phyloP scores from a whole-genome alignment of 2,797 vertebrate species.

The Crenuchus spilurus region DNA sequence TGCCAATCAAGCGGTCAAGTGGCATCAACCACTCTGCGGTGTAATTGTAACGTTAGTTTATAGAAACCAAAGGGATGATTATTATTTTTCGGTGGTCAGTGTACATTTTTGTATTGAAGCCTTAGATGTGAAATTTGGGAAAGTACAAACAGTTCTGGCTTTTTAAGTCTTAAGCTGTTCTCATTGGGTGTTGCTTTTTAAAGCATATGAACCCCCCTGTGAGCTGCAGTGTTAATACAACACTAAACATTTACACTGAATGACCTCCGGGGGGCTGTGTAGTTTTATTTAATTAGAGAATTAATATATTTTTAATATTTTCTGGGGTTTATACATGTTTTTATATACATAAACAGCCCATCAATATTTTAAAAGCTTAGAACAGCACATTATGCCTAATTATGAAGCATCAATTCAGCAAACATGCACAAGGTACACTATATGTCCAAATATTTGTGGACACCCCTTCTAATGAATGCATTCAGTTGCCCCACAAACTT shows the following conservation, averaged over 20 bases:
- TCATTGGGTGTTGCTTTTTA: slow-evolving; percentile 10
- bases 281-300: slow-evolving; percentile 72
- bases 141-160: slow-evolving; percentile 14
- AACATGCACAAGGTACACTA: too few species aligned
- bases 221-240: neutral
- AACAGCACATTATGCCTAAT: neutral
- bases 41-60: slow-evolving; percentile 65
- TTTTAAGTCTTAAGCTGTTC: slow-evolving; percentile 51
- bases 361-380: slow-evolving; percentile 5
- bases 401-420: neutral
- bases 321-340: slow-evolving; percentile 45
- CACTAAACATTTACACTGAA: slow-evolving; percentile 52
- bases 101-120: slow-evolving; percentile 54
- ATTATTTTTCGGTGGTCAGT: slow-evolving; percentile 50
- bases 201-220: slow-evolving; percentile 28
- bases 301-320: slow-evolving; percentile 77
- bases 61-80: slow-evolving; percentile 72
- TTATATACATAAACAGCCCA: slow-evolving; percentile 40
- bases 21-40: slow-evolving; percentile 44
- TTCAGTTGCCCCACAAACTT: too few species aligned
- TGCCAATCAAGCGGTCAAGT: slow-evolving; percentile 55
- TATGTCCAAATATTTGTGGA: too few species aligned
- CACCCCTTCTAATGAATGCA: too few species aligned
- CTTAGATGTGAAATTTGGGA: slow-evolving; percentile 35
- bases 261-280: slow-evolving; percentile 55